A percentile compares a stretch with the other conserved stretches of the same genome.
Conservation (phyloP, 2,888 invertebrate genomes). For the Cabera pusaria region DNA sequence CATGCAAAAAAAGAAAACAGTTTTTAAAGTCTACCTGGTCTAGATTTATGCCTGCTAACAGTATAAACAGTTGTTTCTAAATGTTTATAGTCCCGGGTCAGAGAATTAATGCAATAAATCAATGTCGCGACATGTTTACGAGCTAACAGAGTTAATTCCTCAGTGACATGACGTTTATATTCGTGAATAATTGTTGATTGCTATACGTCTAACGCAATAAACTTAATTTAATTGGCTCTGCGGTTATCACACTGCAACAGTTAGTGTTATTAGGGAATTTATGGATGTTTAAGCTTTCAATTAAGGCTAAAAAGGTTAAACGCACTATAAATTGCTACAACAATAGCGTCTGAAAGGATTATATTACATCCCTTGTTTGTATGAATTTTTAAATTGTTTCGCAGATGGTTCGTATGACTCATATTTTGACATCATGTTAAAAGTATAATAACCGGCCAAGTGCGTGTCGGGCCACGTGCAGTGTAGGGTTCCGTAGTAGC, state of each 20-base stretch:
- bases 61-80: constrained; percentile 63
- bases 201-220: constrained; percentile 39
- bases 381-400: no score
- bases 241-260: constrained; percentile 24
- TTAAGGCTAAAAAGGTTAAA: constrained; percentile 6
- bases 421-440: no score
- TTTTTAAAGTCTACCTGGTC: no score
- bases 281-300: constrained; percentile 18
- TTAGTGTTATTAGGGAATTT: constrained; percentile 13
- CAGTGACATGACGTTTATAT: constrained; percentile 79
- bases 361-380: no score
- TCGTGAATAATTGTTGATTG: constrained; percentile 79
- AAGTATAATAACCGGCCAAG: no score
- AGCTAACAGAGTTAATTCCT: constrained; percentile 81
- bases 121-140: constrained; percentile 80
- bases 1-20: no score
- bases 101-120: constrained; percentile 78
- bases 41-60: constrained; percentile 42
- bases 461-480: no score
- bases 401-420: no score
- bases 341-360: no score
- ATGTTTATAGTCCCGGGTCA: constrained; percentile 60
- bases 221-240: constrained; percentile 37
- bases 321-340: no score
- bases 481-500: no score